Percentiles rank a stretch among this genome's conserved stretches.
phyloP scores from a whole-genome alignment of 2,888 invertebrate genomes.

The Euproctis similis region DNA sequence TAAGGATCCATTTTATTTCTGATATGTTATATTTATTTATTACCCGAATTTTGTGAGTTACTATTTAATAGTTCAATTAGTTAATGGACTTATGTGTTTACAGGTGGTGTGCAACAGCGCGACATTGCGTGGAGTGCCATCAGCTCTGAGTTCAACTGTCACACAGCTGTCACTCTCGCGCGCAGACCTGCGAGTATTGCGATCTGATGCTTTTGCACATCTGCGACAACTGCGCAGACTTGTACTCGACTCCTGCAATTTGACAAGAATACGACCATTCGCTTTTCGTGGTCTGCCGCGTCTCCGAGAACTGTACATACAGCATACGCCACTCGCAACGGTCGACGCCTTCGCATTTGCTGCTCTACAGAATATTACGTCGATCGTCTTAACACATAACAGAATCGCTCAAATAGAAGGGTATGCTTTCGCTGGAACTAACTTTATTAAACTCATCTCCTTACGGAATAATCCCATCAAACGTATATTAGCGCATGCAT shows the following conservation, averaged over 20 bases:
- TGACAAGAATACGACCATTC: conserved; percentile 86
- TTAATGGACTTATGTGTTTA: no score
- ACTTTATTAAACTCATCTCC: conserved; percentile 86
- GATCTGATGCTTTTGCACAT: conserved; percentile 89
- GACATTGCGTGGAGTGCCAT: conserved; percentile 85
- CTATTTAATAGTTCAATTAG: no score
- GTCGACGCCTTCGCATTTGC: conserved; percentile 91
- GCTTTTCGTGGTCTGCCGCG: conserved; percentile 89
- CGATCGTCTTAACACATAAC: conserved; percentile 81
- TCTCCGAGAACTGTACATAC: conserved; percentile 87
- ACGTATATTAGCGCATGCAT: conserved; percentile 86
- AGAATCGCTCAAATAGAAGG: conserved; percentile 82
- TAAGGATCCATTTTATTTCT: no score
- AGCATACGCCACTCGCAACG: conserved; percentile 87
- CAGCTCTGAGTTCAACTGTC: conserved; percentile 84
- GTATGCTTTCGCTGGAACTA: conserved; percentile 91
- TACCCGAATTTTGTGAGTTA: no score
- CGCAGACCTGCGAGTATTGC: conserved; percentile 87
- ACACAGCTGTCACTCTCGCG: conserved; percentile 90
- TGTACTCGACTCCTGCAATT: conserved; percentile 90
- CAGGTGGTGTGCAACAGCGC: conserved; percentile 94
- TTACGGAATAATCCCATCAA: conserved; percentile 90
- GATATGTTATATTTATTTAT: no score
- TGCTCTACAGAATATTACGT: conserved; percentile 86
- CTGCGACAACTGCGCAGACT: conserved; percentile 87